Evolutionary conservation across 2,888 invertebrate genomes (phyloP), one percentile per base, ranked within the genome.

Genomic region (Buathra laborator): DNA sequence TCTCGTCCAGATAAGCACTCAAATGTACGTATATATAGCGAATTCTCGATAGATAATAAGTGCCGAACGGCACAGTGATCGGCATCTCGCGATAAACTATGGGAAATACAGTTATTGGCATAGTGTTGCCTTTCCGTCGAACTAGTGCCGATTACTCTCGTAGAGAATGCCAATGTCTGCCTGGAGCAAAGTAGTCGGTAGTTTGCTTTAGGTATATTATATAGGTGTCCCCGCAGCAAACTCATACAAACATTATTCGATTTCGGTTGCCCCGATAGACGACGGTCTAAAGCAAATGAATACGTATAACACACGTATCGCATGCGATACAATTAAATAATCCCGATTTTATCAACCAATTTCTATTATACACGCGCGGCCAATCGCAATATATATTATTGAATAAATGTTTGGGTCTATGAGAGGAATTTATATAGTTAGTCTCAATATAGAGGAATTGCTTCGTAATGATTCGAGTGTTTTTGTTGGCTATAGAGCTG

Each of bases 341-440:
- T 68, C 77, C 53, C 53, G 68, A 84, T 77, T 77, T 81, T 43
- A 59, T 68, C 51, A 19, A 7, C 78, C 68, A 78, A 81, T 81
- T 84, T 78, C 81, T 81, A 81, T 84, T 81, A 67, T 0, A 3
- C 43, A 53, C 62, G 43, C 56, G 16, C 56, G 12, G 43, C 19
- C 44, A 14, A 24, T n/a, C 12, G 48, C 66, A 71, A 62, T 37
- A 9, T 37, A 37, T 37, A 1, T 7, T 37, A 37, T 37, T 37
- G 37, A 37, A 37, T 6, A 19, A 19, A 19, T 37, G 37, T 37
- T 37, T 37, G 37, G 0, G 0, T 37, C 9, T 37, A 1, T 9
- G 37, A 37, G 6, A 37, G 37, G 9, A 0, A 37, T 37, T 37
- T 37, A 37, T 37, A 4, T 37, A 37, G 9, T 37, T 37, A 37